Percentiles rank a stretch among this genome's conserved stretches.
Conservation (phyloP, 2,888 invertebrate species). For the Mesorhabditis spiculigera region DNA sequence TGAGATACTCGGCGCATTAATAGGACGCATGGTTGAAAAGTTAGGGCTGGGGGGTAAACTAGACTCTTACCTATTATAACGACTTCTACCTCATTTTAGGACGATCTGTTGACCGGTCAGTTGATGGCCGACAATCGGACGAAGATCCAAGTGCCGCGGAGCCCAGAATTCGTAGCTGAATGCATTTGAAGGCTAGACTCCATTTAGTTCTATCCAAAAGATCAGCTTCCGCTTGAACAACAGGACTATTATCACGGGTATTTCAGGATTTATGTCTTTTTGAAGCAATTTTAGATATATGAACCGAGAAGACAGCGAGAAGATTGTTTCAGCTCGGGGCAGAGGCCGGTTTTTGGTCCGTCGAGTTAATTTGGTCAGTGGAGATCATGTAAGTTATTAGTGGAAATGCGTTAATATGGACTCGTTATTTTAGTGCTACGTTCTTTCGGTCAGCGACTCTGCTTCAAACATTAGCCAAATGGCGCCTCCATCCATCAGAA, state of each 20-base stretch:
- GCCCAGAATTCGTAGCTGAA: no score
- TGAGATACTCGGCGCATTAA: no score
- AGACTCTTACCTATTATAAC: no score
- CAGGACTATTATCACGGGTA: slow-evolving; percentile 1
- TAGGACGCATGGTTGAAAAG: no score
- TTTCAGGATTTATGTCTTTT: neutral
- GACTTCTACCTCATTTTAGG: no score
- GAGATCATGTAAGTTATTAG: neutral
- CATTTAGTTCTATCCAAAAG: neutral
- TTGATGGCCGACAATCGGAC: no score
- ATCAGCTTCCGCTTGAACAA: slow-evolving; percentile 6
- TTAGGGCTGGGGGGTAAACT: no score
- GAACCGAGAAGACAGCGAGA: slow-evolving; percentile 5
- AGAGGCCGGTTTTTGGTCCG: neutral
- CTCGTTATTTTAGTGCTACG: neutral
- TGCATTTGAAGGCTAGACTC: no score
- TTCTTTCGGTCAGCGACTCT: neutral
- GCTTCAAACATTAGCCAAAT: neutral
- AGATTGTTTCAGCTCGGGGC: neutral
- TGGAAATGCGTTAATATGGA: neutral
- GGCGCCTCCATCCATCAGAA: neutral
- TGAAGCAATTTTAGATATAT: neutral
- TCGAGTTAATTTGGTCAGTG: neutral
- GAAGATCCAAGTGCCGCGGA: no score
- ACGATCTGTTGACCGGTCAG: no score